Evolutionary conservation across 1,140 invertebrate species (phyloP), one percentile per base, ranked within the genome.

Genomic region (Drusus annulatus): DNA sequence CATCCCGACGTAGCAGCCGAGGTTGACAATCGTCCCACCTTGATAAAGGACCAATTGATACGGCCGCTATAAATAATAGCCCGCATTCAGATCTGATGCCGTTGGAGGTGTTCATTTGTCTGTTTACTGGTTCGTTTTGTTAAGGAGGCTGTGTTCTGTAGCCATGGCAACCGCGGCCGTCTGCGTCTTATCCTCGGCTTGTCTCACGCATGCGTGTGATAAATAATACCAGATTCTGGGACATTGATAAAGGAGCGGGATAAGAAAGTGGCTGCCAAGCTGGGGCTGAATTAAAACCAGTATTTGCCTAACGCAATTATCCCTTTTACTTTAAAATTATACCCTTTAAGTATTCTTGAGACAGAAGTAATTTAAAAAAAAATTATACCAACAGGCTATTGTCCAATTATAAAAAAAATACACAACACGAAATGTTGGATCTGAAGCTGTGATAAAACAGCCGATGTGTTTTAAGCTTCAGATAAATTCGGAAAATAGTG

Each of bases 191-290:
- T 36, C 28, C 63, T 19, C 28, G 80, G 74, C 65, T 81, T 81
- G 77, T 81, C 76, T 36, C 23, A 36, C 60, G 51, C 71, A 68
- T 54, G 71, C 28, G 50, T 60, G 80, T 68, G 80, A 81, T 81
- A 81, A 81, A 81, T 81, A 81, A 81, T 75, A 28, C 68, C 28
- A 71, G 80, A 81, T 69, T 68, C 58, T 52, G 60, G 45, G 74
- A 80, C 79, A 63, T 76, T 80, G 79, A 80, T 80, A 75, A 80
- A 80, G 73, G 62, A 69, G 21, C 50, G 16, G 19, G 56, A 80
- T 76, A 77, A 77, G 23, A 16, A n/a, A 73, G 69, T 3, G 69
- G 50, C 28, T 17, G 65, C 23, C 21, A 50, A 52, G 4, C 21
- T 65, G 10, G 13, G 36, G 10, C 8, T 10, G 10, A 8, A 13